Base-by-base conservation (phyloP, 92 coral and sea anemone genomes). In the Parazoanthus darwini region DNA sequence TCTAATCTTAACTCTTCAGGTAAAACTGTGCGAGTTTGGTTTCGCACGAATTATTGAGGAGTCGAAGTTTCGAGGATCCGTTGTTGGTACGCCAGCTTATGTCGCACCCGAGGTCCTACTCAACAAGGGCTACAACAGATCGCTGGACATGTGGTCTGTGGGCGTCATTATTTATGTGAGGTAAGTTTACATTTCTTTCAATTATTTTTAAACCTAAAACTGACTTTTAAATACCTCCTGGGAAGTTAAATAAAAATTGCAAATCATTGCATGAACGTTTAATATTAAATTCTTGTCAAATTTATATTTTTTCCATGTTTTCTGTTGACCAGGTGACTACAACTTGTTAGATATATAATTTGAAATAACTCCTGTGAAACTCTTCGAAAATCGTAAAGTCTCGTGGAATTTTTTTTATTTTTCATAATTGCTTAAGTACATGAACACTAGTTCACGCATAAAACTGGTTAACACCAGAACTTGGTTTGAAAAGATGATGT, bases 101-200 rank as follows among this genome's bases (percentile, higher is more conserved):
- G 90, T 97, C 36, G 99, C 99, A 50, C 99, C 99, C 33, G 99
- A 97, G 85, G 99, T 97, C 37, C 89, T 97, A 22, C 96, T 96
- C n/a, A 97, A 97, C 80, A 94, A 96, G 92, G 98, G 98, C 50
- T 97, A 97, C 93, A 97, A 97, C 76, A 88, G 98, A 76, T 95
- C 99, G 35, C 98, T 97, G 42, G 99, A 97, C 85, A 97, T 97
- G 99, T 97, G 99, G 99, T 97, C 99, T 33, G 99, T 97, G 33
- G 99, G 99, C 25, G 99, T 97, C 88, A 96, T 97, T 82, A 89
- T 97, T 42, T 97, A 97, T 87, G 99, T 97, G 70, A 97, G 99
- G 99, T 97, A 91, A 88, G 91, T 38, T 13, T 26, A 37, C 2
- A 54, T 13, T 13, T 13, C 2, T 54, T 54, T 5, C 4, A 63